A percentile compares a stretch with the other conserved stretches of the same genome.
Conservation (phyloP, 2,113 vertebrate genomes). For the Amphiprion percula region DNA sequence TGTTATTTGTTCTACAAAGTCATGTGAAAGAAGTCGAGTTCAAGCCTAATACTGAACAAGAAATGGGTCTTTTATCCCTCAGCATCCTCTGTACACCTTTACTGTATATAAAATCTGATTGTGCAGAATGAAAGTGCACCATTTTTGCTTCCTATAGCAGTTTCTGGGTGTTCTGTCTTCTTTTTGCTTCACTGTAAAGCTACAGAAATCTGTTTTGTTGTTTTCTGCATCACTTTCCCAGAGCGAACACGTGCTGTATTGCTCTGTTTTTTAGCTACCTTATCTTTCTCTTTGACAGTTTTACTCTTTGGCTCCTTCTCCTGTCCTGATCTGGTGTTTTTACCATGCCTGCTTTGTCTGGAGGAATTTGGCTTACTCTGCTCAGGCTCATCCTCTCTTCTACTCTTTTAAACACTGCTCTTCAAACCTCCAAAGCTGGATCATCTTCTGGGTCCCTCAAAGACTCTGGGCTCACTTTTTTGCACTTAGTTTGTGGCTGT, state of each 20-base stretch:
- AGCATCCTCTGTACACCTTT: neutral
- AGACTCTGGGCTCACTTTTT: neutral
- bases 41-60: neutral
- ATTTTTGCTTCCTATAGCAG: neutral
- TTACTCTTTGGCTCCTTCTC: slow-evolving; percentile 3
- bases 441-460: neutral
- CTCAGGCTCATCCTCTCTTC: neutral
- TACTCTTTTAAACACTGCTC: neutral
- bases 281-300: slow-evolving; percentile 28
- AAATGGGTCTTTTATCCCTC: neutral
- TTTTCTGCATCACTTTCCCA: neutral
- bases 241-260: neutral
- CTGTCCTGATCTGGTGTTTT: neutral
- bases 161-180: neutral
- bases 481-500: neutral
- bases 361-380: neutral
- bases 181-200: slow-evolving; percentile 7
- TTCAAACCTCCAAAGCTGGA: slow-evolving; percentile 10
- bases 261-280: neutral
- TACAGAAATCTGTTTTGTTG: neutral
- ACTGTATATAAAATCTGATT: neutral
- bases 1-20: neutral
- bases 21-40: neutral
- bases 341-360: neutral
- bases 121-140: neutral